These are phyloP conservation scores for Pagetopsis macropterus DNA, from an alignment of 2,797 vertebrate species.

Conservation along the genomic window DNA sequence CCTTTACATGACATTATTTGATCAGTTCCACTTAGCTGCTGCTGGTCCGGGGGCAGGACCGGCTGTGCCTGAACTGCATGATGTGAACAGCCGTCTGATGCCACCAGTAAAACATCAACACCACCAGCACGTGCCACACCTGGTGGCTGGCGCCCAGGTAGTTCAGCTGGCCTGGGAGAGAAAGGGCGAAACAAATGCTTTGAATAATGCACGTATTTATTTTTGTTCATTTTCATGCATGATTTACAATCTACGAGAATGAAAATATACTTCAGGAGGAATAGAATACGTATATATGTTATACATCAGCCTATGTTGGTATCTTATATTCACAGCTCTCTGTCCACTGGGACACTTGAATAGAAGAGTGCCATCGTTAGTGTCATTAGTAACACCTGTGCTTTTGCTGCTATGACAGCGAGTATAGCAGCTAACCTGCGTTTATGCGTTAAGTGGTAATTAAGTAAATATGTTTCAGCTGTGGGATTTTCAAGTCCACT, in stretches of 20 bases:
- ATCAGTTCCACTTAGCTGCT: slow-evolving; percentile 64
- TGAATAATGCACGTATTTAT: not conserved
- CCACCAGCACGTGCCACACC: slow-evolving; percentile 96
- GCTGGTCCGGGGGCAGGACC: slow-evolving; percentile 82
- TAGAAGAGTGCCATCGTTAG: not conserved
- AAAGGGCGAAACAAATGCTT: not conserved
- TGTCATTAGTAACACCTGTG: not conserved
- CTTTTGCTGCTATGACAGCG: not conserved
- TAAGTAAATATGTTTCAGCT: not conserved
- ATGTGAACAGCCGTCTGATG: slow-evolving; percentile 94
- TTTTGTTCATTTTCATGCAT: not conserved
- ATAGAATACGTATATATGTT: not conserved
- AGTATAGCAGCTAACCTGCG: not conserved
- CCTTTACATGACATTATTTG: not conserved
- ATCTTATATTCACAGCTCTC: not conserved
- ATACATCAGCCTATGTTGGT: not conserved
- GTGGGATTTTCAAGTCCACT: not conserved
- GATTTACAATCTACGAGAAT: not conserved
- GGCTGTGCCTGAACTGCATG: slow-evolving; percentile 93
- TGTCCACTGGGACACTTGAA: not conserved
- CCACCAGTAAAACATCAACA: slow-evolving; percentile 99
- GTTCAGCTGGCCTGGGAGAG: slow-evolving; percentile 92
- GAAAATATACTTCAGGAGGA: not conserved
- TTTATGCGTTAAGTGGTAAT: not conserved
- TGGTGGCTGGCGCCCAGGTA: slow-evolving; percentile 98